These are phyloP conservation scores for Eutolmus rufibarbis DNA, from an alignment of 2,888 invertebrate genomes.

Conservation along the genomic window DNA sequence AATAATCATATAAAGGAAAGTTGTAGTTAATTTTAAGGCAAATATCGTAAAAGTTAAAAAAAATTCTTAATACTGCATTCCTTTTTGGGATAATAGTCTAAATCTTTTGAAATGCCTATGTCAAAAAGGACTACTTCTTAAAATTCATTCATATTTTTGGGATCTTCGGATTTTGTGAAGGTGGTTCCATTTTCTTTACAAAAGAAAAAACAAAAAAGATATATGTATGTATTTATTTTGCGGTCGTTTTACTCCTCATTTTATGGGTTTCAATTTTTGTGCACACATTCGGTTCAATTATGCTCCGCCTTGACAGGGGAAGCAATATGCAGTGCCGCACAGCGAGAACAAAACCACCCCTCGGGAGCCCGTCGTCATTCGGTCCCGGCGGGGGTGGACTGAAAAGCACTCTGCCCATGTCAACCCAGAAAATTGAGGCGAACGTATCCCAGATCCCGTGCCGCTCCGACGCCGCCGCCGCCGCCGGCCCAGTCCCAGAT, in stretches of 20 bases:
- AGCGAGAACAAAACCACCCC: neutral
- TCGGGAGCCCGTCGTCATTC: neutral
- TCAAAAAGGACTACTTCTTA: too few relatives aligned
- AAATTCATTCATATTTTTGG: neutral
- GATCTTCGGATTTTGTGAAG: neutral
- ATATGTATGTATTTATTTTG: neutral
- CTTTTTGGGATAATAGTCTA: too few relatives aligned
- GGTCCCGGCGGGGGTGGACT: neutral
- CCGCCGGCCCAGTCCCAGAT: neutral
- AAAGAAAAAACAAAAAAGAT: too few relatives aligned
- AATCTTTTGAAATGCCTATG: too few relatives aligned
- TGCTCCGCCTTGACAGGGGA: neutral
- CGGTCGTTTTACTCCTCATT: neutral
- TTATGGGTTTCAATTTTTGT: constrained; percentile 30
- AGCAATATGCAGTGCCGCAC: constrained; percentile 27
- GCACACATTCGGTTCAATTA: constrained; percentile 14
- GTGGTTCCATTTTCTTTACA: neutral
- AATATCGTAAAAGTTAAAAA: too few relatives aligned
- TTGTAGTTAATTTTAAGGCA: too few relatives aligned
- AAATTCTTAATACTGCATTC: too few relatives aligned
- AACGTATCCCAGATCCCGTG: neutral
- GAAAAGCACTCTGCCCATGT: neutral
- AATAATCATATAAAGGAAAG: too few relatives aligned
- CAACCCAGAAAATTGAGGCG: constrained; percentile 16
- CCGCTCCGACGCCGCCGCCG: neutral